A percentile compares a stretch with the other conserved stretches of the same genome.
These are phyloP conservation scores for Ptilorrhoa leucosticta DNA, from an alignment of 2,113 vertebrate species.

Conservation along the genomic window DNA sequence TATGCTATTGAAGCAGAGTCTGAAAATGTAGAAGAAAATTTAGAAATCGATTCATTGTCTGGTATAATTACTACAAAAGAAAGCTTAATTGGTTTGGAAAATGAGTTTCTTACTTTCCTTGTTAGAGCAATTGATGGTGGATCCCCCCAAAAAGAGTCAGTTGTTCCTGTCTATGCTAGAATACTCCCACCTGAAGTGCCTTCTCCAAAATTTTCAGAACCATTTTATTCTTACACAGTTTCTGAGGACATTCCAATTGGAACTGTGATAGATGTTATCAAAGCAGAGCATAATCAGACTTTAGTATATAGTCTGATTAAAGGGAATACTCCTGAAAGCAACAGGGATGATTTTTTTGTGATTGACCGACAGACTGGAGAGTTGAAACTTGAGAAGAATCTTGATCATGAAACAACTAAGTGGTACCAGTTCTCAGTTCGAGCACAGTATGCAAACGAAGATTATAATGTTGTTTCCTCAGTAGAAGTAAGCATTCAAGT, in stretches of 20 bases:
- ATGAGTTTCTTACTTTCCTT: conserved; percentile 87
- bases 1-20: conserved; percentile 88
- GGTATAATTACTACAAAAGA: conserved; percentile 92
- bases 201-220: conserved; percentile 87
- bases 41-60: conserved; percentile 86
- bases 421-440: conserved; percentile 93
- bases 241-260: conserved; percentile 88
- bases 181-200: conserved; percentile 84
- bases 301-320: conserved; percentile 83
- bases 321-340: conserved; percentile 91
- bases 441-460: conserved; percentile 74
- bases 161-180: conserved; percentile 86
- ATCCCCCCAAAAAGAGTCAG: conserved; percentile 80
- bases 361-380: conserved; percentile 85
- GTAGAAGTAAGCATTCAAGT: conserved; percentile 90
- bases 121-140: conserved; percentile 90
- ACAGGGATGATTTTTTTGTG: conserved; percentile 88
- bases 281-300: conserved; percentile 78
- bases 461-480: conserved; percentile 77
- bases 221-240: conserved; percentile 86
- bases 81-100: conserved; percentile 94
- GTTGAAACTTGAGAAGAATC: conserved; percentile 88
- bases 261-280: conserved; percentile 87
- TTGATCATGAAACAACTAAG: conserved; percentile 92
- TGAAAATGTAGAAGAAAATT: conserved; percentile 88